Base-by-base conservation (phyloP, 2,113 vertebrate genomes). In the Craseonycteris thonglongyai region DNA sequence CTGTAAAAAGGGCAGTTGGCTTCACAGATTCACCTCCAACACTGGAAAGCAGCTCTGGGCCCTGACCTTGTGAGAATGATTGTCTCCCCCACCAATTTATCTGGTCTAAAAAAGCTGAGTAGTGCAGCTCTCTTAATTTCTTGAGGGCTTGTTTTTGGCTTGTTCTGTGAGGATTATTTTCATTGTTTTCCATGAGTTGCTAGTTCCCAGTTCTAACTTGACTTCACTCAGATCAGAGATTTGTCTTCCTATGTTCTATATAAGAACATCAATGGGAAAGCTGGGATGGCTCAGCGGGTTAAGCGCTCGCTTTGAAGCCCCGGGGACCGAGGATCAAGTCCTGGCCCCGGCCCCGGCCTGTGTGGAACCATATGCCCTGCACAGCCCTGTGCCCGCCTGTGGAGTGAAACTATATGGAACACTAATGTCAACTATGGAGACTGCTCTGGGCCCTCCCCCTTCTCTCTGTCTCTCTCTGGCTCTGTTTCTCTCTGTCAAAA, bases 61-160 rank as follows among this genome's bases (percentile, higher is more conserved):
- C 42, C 40, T 49, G 15, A 88, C 40, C 5, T 40, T 33, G 33
- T 66, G 63, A 51, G 19, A 33, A 33, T 12, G 38, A 28, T 59
- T 13, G 3, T 40, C 47, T 24, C 15, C 9, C 14, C 10, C 18
- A 14, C 1, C 2, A 6, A 33, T 33, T 9, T 26, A 14, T 21
- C 16, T 80, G 45, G 7, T 49, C 7, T 14, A 13, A 38, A 66
- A 33, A 78, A 90, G 12, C 22, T 14, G 28, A 26, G 4, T 15
- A n/a, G 13, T 38, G 24, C 4, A 26, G 6, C 33, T 59, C 35
- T 10, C 0, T 22, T 71, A 28, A 1, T 40, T 71, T 69, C 38
- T 56, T 7, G 49, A 11, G 21, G 4, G 6, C n/a, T 86, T 22
- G 13, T 28, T 71, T 78, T 54, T 51, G 24, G 12, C 14, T n/a